Base-by-base conservation (phyloP, 2,113 vertebrate genomes). In the Mesoclemmys tuberculata region DNA sequence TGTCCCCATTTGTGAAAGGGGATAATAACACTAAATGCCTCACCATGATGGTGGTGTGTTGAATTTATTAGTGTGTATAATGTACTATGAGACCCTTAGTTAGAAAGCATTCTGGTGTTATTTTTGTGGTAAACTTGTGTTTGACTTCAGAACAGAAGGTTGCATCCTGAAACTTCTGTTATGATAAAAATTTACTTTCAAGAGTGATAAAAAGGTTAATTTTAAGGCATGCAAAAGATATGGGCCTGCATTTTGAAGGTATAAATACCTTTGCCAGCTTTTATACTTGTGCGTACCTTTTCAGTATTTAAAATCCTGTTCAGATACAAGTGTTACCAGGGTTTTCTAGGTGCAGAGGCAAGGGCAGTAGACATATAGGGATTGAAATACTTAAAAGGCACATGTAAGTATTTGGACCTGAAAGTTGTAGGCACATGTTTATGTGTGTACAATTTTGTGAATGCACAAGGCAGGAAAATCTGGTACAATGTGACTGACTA, bases 41-140 rank as follows among this genome's bases (percentile, higher is more conserved):
- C 1, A 0, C 10, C 18, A 1, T 52, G n/a, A 41, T 82, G 81
- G 12, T n/a, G 2, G 24, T 35, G 52, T 35, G 10, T 8, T 10
- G 18, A 44, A 55, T 2, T 94, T 38, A 41, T 77, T 61, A 10
- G 49, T 54, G 31, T 13, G 61, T 85, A 71, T 85, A 55, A 54
- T 81, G 77, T 75, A 80, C 14, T 14, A 54, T 82, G 44, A 1
- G 21, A 41, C 90, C 51, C 27, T 0, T 0, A 29, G 38, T 46
- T 78, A 51, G 22, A 2, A 6, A 22, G 55, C 55, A 58, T 10
- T 4, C 7, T 58, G 24, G 10, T 58, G 55, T 27, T 58, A 58
- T 11, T 58, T 29, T 27, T 58, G 29, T 58, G 55, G 55, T 58
- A 58, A 58, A 58, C 55, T 58, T 58, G 55, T 26, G 26, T 58